Percentiles rank a stretch among this genome's conserved stretches.
Evolutionary conservation across 2,888 invertebrate genomes (phyloP).

Genomic region (Tinea pellionella): DNA sequence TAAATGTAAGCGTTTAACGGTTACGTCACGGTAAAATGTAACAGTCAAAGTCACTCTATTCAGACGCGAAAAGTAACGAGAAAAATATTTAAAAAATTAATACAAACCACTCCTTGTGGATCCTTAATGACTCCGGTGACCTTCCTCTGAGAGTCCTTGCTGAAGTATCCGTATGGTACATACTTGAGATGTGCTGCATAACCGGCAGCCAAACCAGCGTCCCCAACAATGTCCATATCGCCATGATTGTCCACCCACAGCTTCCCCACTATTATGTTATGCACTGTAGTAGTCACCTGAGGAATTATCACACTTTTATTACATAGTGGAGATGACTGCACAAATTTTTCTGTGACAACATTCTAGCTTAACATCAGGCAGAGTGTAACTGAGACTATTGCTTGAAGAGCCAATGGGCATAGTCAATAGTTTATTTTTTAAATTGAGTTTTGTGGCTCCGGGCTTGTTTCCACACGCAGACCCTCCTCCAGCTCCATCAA

Average conservation of each 20-base stretch:
- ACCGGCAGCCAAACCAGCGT: slow-evolving; percentile 83
- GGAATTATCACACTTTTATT: not conserved
- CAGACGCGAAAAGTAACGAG: not conserved
- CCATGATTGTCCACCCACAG: slow-evolving; percentile 99
- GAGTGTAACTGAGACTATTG: no score
- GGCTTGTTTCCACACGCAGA: no score
- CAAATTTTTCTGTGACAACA: no score
- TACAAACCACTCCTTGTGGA: slow-evolving; percentile 74
- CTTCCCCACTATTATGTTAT: slow-evolving; percentile 99
- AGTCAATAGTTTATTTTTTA: no score
- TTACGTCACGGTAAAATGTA: no score
- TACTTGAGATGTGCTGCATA: slow-evolving; percentile 97
- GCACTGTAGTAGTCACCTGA: slow-evolving; percentile 94
- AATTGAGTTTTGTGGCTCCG: no score
- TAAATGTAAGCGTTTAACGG: no score
- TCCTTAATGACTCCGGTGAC: slow-evolving; percentile 86
- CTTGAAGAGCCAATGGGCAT: no score
- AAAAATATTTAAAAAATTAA: not conserved
- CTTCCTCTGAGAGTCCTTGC: slow-evolving; percentile 92
- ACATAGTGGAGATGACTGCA: no score
- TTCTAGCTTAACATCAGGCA: no score
- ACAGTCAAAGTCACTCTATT: no score
- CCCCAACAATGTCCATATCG: slow-evolving; percentile 94
- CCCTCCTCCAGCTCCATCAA: no score
- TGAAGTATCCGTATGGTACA: slow-evolving; percentile 98